Percentiles rank a stretch among this genome's conserved stretches.
Conservation (phyloP, 2,797 vertebrate species). For the Trematomus bernacchii region DNA sequence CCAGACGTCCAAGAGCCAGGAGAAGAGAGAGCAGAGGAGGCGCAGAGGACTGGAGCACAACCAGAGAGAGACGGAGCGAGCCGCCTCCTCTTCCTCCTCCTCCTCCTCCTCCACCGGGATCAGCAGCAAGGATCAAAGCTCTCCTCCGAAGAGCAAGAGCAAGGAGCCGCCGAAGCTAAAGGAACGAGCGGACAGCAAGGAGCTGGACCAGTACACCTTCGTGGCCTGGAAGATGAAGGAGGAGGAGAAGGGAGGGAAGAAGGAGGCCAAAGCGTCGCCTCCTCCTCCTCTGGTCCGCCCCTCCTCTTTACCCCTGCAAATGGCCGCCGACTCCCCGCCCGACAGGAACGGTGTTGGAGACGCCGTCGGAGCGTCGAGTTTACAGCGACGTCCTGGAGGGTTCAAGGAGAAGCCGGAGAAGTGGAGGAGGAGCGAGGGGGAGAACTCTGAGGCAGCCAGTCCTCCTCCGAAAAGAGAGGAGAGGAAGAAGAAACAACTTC, state of each 20-base stretch:
- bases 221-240: conserved; percentile 74
- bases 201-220: conserved; percentile 84
- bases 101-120: conserved; percentile 57
- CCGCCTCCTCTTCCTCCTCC: conserved; percentile 65
- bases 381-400: conserved; percentile 84
- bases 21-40: conserved; percentile 93
- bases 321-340: rapidly evolving
- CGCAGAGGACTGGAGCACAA: conserved; percentile 94
- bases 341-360: conserved; percentile 73
- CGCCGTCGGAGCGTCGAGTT: conserved; percentile 57
- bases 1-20: conserved; percentile 82
- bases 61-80: conserved; percentile 91
- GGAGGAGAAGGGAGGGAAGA: conserved; percentile 71
- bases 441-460: conserved; percentile 59
- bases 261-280: conserved; percentile 69
- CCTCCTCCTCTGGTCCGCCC: conserved; percentile 80
- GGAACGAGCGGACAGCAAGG: conserved; percentile 81
- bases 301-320: conserved; percentile 82
- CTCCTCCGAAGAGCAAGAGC: conserved; percentile 64
- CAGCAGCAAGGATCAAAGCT: conserved; percentile 63
- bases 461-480: conserved; percentile 61
- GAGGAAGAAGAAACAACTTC: conserved; percentile 50
- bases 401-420: conserved; percentile 89
- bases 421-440: conserved; percentile 83
- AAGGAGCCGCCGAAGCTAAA: conserved; percentile 71